Evolutionary conservation across 2,797 vertebrate genomes (phyloP).

Genomic region (Catharus ustulatus): DNA sequence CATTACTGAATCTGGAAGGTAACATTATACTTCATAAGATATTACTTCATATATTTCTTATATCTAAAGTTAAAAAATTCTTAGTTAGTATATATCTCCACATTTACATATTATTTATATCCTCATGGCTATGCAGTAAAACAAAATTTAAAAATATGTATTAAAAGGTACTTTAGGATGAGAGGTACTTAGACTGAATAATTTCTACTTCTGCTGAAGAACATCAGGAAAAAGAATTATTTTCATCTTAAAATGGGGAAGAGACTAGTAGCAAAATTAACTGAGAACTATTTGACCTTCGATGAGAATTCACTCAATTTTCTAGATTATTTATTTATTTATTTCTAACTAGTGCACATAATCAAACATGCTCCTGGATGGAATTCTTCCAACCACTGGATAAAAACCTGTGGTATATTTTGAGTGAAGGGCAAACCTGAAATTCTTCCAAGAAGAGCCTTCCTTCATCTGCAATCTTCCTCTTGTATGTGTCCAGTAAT

Average conservation of each 20-base stretch:
- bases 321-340: background rate
- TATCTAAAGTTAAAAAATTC: background rate
- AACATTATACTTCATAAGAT: background rate
- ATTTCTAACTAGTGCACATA: background rate
- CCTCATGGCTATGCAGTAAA: background rate
- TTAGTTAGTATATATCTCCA: background rate
- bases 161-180: background rate
- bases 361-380: background rate
- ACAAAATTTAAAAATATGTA: background rate
- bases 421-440: conserved; percentile 81
- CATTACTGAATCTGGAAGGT: background rate
- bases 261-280: background rate
- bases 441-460: conserved; percentile 95
- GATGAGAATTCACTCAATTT: background rate
- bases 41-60: background rate
- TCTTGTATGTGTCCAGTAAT: conserved; percentile 87
- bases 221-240: background rate
- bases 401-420: background rate
- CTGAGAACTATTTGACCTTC: background rate
- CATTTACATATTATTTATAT: background rate
- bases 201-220: background rate
- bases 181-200: background rate
- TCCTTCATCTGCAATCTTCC: conserved; percentile 91
- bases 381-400: background rate
- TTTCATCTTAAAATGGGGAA: background rate